A percentile compares a stretch with the other conserved stretches of the same genome.
These are phyloP conservation scores for Falco naumanni DNA, from an alignment of 2,797 vertebrate genomes.

Conservation along the genomic window DNA sequence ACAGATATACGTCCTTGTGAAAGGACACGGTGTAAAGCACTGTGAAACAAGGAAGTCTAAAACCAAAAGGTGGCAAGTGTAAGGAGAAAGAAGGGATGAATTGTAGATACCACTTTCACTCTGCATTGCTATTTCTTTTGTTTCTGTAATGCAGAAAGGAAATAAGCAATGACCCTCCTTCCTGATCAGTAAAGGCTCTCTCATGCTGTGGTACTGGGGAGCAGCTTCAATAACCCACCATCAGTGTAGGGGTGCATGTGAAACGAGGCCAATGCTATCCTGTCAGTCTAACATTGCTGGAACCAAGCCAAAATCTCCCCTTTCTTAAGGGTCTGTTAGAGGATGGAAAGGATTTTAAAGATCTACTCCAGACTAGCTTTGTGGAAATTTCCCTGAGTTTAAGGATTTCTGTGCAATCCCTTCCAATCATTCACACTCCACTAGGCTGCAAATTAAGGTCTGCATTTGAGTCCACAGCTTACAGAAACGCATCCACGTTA, in stretches of 20 bases:
- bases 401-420: neutral
- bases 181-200: neutral
- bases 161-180: neutral
- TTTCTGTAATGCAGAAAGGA: neutral
- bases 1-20: neutral
- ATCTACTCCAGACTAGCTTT: neutral
- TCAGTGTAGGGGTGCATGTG: neutral
- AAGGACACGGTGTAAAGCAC: neutral
- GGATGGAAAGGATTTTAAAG: slow-evolving; percentile 18
- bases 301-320: neutral
- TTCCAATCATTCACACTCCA: neutral
- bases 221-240: neutral
- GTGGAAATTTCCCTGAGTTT: neutral
- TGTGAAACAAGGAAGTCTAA: neutral
- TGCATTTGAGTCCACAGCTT: neutral
- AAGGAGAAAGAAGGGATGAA: neutral
- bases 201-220: neutral
- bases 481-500: neutral
- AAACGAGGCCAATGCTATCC: neutral
- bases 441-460: neutral
- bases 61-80: neutral
- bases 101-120: neutral
- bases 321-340: neutral
- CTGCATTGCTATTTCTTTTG: neutral
- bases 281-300: neutral